Base-by-base conservation (phyloP, 37 sponge, comb jelly and placozoan species). In the Eunapius fragilis region DNA sequence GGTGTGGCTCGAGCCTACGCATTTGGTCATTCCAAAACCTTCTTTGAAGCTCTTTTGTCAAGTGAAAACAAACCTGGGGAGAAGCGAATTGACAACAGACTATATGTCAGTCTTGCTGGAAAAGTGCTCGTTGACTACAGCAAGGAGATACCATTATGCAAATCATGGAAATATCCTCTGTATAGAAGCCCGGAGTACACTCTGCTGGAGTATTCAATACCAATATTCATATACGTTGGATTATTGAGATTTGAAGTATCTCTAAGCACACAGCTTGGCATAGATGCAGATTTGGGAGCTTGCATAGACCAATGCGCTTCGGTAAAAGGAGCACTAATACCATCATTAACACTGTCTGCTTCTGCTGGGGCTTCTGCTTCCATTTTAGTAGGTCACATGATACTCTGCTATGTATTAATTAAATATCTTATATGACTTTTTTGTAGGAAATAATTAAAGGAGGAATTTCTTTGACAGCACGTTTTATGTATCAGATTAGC, bases 1-100 rank as follows among this genome's bases (percentile, higher is more conserved):
- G 89, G 67, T 7, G 26, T 83, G 28, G 89, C 89, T 32, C 22
- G 72, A 37, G 89, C 84, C 6, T 25, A 78, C 69, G 84, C 84
- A 25, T 89, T 89, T 89, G 79, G 79, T 3, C 78, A 33, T 45
- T 83, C 72, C 7, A 74, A 50, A 19, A 89, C 89, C 17, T 73
- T 74, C 0, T 58, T 58, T 58, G 58, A 58, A 58, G 58, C 58
- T 17, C 14, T 58, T 17, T 17, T 58, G 58, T 13, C 1, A 0
- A 58, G 58, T 58, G 58, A 58, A 58, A 58, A 58, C 19, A 58
- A 58, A 19, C 58, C 58, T 17, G 58, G 58, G 2, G 58, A 11
- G 1, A 19, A 58, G 1, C 58, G 14, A 12, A 58, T 58, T 2
- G 14, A 10, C 14, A 58, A 58, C 58, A 58, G 22, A 1, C 17